These are phyloP conservation scores for Pedetes capensis DNA, from an alignment of 2,113 vertebrate genomes.

Conservation along the genomic window DNA sequence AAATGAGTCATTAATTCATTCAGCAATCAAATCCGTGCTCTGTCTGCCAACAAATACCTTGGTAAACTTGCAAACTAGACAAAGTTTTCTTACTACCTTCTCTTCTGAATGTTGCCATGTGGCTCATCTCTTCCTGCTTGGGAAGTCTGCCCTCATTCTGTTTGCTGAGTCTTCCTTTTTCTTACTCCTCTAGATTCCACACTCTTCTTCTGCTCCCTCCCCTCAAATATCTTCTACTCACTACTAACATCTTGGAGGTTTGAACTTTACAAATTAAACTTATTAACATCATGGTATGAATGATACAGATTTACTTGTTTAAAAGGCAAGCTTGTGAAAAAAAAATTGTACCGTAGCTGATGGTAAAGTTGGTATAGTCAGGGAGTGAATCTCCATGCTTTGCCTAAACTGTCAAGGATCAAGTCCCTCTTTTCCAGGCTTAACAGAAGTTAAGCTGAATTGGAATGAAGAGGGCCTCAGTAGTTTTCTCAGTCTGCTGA, in stretches of 20 bases:
- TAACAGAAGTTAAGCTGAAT: background rate
- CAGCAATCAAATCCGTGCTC: background rate
- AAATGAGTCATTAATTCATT: background rate
- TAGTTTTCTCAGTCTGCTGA: constrained; percentile 1
- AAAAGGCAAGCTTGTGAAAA: background rate
- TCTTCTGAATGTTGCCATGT: background rate
- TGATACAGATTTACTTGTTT: background rate
- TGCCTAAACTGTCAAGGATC: background rate
- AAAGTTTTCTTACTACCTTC: background rate
- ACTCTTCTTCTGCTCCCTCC: background rate
- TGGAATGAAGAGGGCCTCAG: background rate
- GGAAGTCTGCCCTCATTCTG: background rate
- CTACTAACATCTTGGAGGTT: background rate
- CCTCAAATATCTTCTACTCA: background rate
- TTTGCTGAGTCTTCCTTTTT: background rate
- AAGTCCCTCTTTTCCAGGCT: background rate
- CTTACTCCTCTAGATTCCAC: background rate
- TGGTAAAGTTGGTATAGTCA: background rate
- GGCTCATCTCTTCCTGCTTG: background rate
- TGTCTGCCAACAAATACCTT: background rate
- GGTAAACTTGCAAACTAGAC: background rate
- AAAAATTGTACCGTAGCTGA: background rate
- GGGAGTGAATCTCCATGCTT: background rate
- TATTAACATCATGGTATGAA: background rate
- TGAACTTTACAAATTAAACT: background rate